These are phyloP conservation scores for Microctonus aethiopoides DNA, from an alignment of 2,888 invertebrate genomes.

Conservation along the genomic window DNA sequence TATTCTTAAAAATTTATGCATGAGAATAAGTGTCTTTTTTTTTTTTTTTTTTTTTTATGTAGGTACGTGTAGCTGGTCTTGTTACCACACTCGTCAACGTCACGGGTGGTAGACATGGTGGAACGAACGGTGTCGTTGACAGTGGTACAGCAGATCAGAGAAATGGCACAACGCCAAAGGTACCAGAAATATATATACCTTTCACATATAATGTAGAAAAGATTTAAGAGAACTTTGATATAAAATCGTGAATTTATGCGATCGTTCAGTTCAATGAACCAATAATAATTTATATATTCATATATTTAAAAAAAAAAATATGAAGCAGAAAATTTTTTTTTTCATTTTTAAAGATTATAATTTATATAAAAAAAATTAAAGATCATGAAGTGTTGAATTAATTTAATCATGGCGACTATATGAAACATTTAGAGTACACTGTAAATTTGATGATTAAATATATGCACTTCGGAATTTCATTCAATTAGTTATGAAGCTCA, in stretches of 20 bases:
- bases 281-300: neutral
- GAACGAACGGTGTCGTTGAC: constrained; percentile 48
- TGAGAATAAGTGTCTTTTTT: neutral
- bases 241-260: neutral
- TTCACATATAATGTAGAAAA: neutral
- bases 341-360: neutral
- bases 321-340: neutral
- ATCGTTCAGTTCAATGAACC: neutral
- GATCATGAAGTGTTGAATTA: too few relatives aligned
- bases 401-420: too few relatives aligned
- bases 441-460: neutral
- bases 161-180: constrained; percentile 59
- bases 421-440: too few relatives aligned
- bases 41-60: constrained; percentile 13
- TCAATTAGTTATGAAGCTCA: neutral
- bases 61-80: constrained; percentile 80
- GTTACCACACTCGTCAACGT: constrained; percentile 87
- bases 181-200: constrained; percentile 37
- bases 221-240: neutral
- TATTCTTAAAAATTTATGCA: neutral
- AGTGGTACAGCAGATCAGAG: constrained; percentile 44
- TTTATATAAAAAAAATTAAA: too few relatives aligned
- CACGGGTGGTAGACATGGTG: constrained; percentile 75
- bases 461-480: neutral
- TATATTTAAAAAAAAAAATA: too few relatives aligned